These are phyloP conservation scores for Sibirionetta formosa DNA, from an alignment of 2,797 vertebrate genomes.

Conservation along the genomic window DNA sequence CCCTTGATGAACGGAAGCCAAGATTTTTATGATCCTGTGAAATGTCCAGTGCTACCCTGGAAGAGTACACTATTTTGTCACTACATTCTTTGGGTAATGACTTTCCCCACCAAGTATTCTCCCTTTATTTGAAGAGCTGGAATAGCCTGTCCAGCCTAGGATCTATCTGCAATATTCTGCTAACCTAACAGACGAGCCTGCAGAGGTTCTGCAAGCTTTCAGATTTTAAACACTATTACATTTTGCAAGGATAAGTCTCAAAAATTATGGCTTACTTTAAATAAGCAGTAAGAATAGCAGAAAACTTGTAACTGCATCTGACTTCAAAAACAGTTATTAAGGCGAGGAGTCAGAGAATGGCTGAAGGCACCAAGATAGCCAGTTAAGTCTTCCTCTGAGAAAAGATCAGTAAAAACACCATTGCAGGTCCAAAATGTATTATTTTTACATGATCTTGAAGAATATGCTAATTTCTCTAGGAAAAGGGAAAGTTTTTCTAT, in stretches of 20 bases:
- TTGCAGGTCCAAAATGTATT: neutral
- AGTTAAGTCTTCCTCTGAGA: neutral
- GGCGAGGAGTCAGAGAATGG: neutral
- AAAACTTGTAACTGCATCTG: neutral
- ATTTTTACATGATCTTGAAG: neutral
- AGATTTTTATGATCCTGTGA: constrained; percentile 53
- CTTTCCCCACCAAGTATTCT: constrained; percentile 37
- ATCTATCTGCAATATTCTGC: neutral
- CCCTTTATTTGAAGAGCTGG: constrained; percentile 11
- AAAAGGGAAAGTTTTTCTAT: neutral
- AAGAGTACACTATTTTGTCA: constrained; percentile 42
- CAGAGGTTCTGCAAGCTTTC: neutral
- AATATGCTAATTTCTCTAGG: neutral
- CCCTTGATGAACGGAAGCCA: neutral
- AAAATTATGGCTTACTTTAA: neutral
- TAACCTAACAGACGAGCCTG: neutral
- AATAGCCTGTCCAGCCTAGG: neutral
- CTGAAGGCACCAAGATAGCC: neutral
- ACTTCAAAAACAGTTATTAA: neutral
- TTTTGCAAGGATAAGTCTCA: neutral
- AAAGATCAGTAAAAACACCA: neutral
- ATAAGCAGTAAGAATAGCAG: neutral
- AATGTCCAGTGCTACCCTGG: constrained; percentile 26
- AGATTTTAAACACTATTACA: neutral
- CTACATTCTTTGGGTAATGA: constrained; percentile 43